Conservation (phyloP, 2,888 invertebrate genomes). For the Erebia palarica region DNA sequence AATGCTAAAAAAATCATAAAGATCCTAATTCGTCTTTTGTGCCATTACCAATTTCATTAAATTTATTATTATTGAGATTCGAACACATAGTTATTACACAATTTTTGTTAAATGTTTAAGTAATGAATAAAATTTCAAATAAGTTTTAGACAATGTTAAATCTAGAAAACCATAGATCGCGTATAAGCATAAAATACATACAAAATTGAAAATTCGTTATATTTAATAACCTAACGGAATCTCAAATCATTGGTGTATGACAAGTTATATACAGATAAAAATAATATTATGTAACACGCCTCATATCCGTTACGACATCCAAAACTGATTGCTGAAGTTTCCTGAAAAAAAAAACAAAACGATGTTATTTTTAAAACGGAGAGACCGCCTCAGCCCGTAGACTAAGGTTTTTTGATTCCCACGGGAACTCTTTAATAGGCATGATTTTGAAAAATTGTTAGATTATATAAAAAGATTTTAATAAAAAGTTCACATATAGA, state of each 20-base stretch:
- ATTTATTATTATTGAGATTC: slow-evolving; percentile 13
- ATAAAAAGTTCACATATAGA: no score
- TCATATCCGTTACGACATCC: slow-evolving; percentile 46
- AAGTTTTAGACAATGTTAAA: neutral
- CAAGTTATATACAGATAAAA: slow-evolving; percentile 41
- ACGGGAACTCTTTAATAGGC: no score
- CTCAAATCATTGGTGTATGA: slow-evolving; percentile 4
- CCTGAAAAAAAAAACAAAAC: slow-evolving; percentile 47
- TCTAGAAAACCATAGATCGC: neutral
- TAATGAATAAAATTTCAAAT: neutral
- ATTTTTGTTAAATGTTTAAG: neutral
- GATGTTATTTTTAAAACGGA: neutral
- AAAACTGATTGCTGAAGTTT: slow-evolving; percentile 44
- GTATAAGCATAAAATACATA: neutral
- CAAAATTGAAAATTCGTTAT: neutral
- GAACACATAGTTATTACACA: slow-evolving; percentile 11
- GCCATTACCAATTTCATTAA: slow-evolving; percentile 5
- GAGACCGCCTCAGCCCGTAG: no score
- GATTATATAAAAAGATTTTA: no score
- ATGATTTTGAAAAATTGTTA: no score
- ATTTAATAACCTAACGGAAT: neutral
- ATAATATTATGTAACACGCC: slow-evolving; percentile 54
- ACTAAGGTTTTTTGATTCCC: no score
- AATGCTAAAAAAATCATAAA: neutral
- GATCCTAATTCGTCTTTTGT: neutral